phyloP scores from a whole-genome alignment of 2,113 vertebrate species.

The Spilogale gracilis region DNA sequence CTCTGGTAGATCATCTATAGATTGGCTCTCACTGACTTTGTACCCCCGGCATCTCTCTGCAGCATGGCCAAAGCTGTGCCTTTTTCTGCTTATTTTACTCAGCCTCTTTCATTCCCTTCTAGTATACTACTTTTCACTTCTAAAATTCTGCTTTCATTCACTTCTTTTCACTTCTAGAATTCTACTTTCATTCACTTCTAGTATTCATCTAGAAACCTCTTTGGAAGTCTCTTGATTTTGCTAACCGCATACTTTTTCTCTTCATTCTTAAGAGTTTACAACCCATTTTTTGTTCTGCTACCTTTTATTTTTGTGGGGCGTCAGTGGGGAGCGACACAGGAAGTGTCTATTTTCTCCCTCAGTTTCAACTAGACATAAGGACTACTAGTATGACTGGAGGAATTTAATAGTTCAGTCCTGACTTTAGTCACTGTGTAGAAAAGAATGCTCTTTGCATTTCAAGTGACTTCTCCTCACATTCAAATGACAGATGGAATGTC shows the following conservation, averaged over 20 bases:
- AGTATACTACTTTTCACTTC: not conserved
- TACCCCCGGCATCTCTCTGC: not conserved
- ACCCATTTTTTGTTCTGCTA: not conserved
- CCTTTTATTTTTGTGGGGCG: not conserved
- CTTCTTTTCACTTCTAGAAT: not conserved
- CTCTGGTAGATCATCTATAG: not conserved
- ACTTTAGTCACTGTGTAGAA: not conserved
- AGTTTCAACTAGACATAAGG: not conserved
- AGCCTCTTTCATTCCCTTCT: not conserved
- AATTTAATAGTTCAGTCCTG: not conserved
- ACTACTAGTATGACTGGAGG: not conserved
- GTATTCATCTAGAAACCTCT: not conserved
- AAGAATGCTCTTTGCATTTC: not conserved
- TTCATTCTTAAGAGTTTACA: not conserved
- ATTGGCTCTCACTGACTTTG: not conserved
- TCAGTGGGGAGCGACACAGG: not conserved
- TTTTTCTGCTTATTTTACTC: not conserved
- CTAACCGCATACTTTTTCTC: not conserved
- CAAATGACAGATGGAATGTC: not conserved
- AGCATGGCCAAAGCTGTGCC: not conserved
- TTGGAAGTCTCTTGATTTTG: conserved; percentile 1
- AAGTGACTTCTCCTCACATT: not conserved
- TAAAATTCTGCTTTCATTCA: not conserved
- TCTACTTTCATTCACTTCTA: not conserved
- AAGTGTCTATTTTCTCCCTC: not conserved